Conservation (phyloP, 2,113 vertebrate genomes). For the Perca fluviatilis region DNA sequence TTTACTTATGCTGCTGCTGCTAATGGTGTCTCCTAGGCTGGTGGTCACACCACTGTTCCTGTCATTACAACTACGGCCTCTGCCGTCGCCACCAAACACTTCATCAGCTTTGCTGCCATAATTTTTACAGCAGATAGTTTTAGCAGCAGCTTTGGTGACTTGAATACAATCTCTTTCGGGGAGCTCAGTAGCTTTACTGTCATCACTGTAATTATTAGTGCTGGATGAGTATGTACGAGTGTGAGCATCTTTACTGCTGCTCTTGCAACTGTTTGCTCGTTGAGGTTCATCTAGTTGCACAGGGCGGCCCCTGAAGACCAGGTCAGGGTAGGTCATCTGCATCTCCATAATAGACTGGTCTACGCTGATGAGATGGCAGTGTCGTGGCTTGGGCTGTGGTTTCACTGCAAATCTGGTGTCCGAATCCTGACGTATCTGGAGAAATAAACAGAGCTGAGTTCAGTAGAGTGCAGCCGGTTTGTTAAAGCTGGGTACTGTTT, state of each 20-base stretch:
- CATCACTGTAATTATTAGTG: not conserved
- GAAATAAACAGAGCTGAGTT: not conserved
- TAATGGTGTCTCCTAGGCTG: fast-evolving
- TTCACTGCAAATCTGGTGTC: conserved; percentile 1
- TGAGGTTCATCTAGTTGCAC: conserved; percentile 49
- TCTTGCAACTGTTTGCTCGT: conserved; percentile 46
- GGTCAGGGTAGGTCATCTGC: conserved; percentile 85
- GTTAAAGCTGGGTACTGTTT: not conserved
- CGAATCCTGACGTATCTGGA: conserved; percentile 32
- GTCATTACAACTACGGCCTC: not conserved
- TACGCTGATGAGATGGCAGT: not conserved
- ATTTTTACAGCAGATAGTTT: not conserved
- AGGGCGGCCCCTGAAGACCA: conserved; percentile 81
- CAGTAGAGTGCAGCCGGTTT: not conserved
- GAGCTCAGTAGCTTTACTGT: not conserved
- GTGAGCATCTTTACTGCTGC: not conserved
- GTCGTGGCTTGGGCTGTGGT: conserved; percentile 2
- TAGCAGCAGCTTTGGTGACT: not conserved
- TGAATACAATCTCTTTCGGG: not conserved
- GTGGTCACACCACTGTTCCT: not conserved
- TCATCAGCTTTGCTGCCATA: conserved; percentile 1
- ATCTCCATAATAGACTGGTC: conserved; percentile 82
- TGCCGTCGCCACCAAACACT: not conserved
- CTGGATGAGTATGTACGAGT: too few species aligned
- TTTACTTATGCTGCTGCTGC: not conserved